Percentiles rank a stretch among this genome's conserved stretches.
Evolutionary conservation across 2,797 vertebrate species (phyloP).

Genomic region (Enteromius unitaeniatus): DNA sequence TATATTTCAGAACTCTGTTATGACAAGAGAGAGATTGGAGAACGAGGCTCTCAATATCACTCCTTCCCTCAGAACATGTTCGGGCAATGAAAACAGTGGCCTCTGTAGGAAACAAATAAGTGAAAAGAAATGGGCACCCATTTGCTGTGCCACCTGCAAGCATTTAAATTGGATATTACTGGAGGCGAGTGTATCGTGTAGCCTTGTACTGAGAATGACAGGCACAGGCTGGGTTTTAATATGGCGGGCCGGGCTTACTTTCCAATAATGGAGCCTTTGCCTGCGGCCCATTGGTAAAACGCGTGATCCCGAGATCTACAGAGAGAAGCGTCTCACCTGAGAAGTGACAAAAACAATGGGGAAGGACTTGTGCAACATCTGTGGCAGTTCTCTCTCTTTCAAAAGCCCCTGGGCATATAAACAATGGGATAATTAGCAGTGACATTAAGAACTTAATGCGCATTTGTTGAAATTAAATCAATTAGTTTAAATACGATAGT

Average conservation of each 20-base stretch:
- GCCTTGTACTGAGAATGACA: slow-evolving; percentile 28
- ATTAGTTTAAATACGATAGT: slow-evolving; percentile 52
- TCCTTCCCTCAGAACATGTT: slow-evolving; percentile 1
- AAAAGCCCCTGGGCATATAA: slow-evolving; percentile 51
- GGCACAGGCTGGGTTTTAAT: slow-evolving; percentile 45
- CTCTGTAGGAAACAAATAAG: slow-evolving; percentile 35
- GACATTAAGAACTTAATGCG: slow-evolving; percentile 58
- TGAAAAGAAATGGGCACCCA: slow-evolving; percentile 22
- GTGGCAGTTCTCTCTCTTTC: neutral
- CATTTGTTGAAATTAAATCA: slow-evolving; percentile 57
- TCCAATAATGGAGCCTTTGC: slow-evolving; percentile 42
- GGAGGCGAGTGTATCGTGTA: slow-evolving; percentile 18
- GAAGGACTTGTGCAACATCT: slow-evolving; percentile 13
- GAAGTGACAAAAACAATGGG: slow-evolving; percentile 38
- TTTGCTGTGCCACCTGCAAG: slow-evolving; percentile 34
- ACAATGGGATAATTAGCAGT: slow-evolving; percentile 55
- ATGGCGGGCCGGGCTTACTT: slow-evolving; percentile 15
- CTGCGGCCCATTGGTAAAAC: slow-evolving; percentile 13
- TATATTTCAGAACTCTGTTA: neutral
- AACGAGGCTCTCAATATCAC: slow-evolving; percentile 13
- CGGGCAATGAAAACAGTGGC: slow-evolving; percentile 21
- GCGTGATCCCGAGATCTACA: neutral
- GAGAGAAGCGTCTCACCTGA: slow-evolving; percentile 30
- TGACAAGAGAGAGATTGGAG: slow-evolving; percentile 20
- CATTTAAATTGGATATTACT: slow-evolving; percentile 51